These are phyloP conservation scores for Pipra filicauda DNA, from an alignment of 2,113 vertebrate genomes.

Conservation along the genomic window DNA sequence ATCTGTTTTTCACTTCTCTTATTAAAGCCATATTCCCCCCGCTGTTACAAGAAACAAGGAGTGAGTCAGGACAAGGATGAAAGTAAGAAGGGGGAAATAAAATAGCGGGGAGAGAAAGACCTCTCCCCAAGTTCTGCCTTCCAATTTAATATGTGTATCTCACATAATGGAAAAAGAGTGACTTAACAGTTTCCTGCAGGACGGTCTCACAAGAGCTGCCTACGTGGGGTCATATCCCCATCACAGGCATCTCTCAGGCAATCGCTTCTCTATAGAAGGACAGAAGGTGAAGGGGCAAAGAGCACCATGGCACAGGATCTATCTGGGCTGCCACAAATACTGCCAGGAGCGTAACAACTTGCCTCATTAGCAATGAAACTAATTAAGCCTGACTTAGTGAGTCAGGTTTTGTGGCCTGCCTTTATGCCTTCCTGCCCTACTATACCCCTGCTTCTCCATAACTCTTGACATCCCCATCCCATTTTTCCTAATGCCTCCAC, in stretches of 20 bases:
- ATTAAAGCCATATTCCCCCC: background rate
- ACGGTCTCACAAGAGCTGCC: background rate
- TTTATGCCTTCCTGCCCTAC: background rate
- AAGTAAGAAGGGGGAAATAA: background rate
- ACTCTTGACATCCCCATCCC: background rate
- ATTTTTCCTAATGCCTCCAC: background rate
- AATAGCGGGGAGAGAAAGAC: background rate
- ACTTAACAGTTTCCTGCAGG: background rate
- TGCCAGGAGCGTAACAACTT: background rate
- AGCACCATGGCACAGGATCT: background rate
- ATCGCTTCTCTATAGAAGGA: accelerated
- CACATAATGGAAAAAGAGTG: background rate
- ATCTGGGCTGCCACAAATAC: background rate
- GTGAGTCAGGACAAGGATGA: background rate
- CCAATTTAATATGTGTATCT: background rate
- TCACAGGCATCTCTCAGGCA: accelerated
- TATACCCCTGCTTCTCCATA: background rate
- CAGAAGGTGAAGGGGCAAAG: background rate
- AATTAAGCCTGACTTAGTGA: background rate
- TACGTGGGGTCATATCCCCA: background rate
- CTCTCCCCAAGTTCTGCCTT: background rate
- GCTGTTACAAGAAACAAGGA: background rate
- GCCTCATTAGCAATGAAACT: background rate
- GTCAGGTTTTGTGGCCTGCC: background rate
- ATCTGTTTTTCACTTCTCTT: background rate